Conservation (phyloP, 2,888 invertebrate species). For the Ennomos quercinarius region DNA sequence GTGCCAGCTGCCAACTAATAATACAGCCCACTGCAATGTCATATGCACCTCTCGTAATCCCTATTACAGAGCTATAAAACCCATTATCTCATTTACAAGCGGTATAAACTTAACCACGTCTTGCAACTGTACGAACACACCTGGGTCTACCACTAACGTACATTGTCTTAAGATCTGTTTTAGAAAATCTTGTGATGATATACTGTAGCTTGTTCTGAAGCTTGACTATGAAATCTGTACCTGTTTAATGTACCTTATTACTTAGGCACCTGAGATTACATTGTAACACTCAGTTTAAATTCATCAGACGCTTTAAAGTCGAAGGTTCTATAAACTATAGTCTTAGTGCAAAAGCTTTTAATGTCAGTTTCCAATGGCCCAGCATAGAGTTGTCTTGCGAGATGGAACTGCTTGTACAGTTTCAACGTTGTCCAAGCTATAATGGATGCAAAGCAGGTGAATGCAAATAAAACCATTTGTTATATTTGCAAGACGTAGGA, state of each 20-base stretch:
- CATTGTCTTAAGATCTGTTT: slow-evolving; percentile 36
- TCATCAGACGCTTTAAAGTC: no score
- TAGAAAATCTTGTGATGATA: slow-evolving; percentile 7
- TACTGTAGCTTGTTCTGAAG: neutral
- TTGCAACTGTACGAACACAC: slow-evolving; percentile 20
- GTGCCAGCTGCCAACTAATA: slow-evolving; percentile 57
- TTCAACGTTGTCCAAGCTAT: slow-evolving; percentile 33
- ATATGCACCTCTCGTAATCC: slow-evolving; percentile 37
- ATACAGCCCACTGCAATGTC: slow-evolving; percentile 42
- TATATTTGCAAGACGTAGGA: slow-evolving; percentile 46
- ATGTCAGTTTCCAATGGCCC: neutral
- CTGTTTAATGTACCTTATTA: slow-evolving; percentile 10
- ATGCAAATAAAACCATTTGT: slow-evolving; percentile 56
- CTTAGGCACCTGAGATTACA: slow-evolving; percentile 11
- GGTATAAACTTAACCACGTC: slow-evolving; percentile 16
- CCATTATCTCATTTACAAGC: slow-evolving; percentile 36
- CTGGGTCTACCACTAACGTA: slow-evolving; percentile 35
- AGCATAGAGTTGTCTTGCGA: neutral
- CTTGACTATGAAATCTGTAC: neutral
- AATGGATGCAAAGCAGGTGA: slow-evolving; percentile 60
- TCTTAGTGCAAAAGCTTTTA: slow-evolving; percentile 6
- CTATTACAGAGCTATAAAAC: slow-evolving; percentile 42
- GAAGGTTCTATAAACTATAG: no score
- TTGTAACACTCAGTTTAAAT: slow-evolving; percentile 1
- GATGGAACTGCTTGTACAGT: neutral